Conservation (phyloP, 2,888 invertebrate genomes). For the Adelphocoris suturalis region DNA sequence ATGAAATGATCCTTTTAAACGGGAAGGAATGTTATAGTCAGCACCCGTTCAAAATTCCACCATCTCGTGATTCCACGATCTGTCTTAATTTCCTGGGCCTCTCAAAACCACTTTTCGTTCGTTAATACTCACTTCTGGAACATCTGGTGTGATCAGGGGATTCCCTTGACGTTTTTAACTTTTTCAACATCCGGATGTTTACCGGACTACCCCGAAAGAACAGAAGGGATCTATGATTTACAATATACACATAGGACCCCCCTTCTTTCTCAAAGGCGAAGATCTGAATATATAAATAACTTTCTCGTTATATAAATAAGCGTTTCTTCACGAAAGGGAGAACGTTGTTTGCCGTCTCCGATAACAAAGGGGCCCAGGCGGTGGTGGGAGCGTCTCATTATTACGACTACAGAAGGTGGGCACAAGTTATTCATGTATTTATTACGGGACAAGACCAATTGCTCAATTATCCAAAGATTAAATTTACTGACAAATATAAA, state of each 20-base stretch:
- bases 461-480: too few species aligned
- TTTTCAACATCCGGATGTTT: conserved; percentile 72
- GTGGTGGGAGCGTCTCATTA: neutral
- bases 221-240: conserved; percentile 53
- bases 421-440: too few species aligned
- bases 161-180: conserved; percentile 43
- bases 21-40: too few species aligned
- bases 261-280: conserved; percentile 20
- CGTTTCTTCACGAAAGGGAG: conserved; percentile 23
- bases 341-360: conserved; percentile 29
- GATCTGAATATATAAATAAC: conserved; percentile 48
- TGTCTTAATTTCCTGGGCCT: neutral
- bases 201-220: conserved; percentile 44
- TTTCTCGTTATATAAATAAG: conserved; percentile 47
- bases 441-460: too few species aligned
- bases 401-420: neutral
- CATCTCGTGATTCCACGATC: neutral
- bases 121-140: conserved; percentile 29
- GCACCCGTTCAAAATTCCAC: neutral
- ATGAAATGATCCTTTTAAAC: too few species aligned
- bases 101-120: neutral
- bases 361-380: conserved; percentile 6
- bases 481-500: too few species aligned
- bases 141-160: conserved; percentile 36
- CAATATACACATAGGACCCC: conserved; percentile 51